These are phyloP conservation scores for Naja naja DNA, from an alignment of 2,113 vertebrate species.

Conservation along the genomic window DNA sequence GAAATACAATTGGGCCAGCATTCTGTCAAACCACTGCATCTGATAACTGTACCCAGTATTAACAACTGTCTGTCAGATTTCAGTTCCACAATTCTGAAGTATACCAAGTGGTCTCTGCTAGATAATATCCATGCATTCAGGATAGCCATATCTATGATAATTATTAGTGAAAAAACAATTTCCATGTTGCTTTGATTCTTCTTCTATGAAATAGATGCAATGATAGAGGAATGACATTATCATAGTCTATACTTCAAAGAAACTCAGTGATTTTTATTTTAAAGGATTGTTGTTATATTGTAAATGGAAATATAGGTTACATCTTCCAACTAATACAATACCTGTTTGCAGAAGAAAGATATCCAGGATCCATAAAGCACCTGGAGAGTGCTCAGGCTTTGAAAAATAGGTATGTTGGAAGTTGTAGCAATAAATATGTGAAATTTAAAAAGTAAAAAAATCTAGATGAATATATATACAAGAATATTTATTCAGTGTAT, in stretches of 20 bases:
- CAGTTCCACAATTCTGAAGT: too few relatives aligned
- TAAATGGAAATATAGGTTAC: background rate
- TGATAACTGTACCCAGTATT: background rate
- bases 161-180: background rate
- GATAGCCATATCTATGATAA: background rate
- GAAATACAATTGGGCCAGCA: background rate
- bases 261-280: background rate
- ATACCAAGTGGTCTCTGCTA: background rate
- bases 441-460: background rate
- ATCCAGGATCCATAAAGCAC: background rate
- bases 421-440: background rate
- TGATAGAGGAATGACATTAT: background rate
- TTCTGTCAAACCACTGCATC: background rate
- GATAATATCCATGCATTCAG: background rate
- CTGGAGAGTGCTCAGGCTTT: background rate
- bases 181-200: background rate
- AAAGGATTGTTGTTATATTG: background rate
- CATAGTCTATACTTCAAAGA: background rate
- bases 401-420: background rate
- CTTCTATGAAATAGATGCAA: background rate
- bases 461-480: background rate
- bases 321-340: background rate
- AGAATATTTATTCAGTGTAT: background rate
- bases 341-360: background rate
- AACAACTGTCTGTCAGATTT: background rate